Evolutionary conservation across 2,113 vertebrate species (phyloP).

Genomic region (Silurus glanis): DNA sequence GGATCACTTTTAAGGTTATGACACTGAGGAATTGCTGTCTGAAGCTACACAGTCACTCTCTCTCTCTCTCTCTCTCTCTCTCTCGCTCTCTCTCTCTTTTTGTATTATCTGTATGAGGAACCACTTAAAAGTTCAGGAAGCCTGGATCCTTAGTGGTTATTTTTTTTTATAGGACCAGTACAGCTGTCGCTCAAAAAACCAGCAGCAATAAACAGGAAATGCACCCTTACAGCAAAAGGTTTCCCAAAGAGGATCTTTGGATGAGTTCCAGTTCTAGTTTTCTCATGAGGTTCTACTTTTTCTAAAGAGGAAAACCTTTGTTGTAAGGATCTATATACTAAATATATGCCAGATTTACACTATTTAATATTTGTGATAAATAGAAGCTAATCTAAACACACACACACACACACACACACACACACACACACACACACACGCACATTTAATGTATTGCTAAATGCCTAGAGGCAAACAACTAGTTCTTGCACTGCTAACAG

Average conservation of each 20-base stretch:
- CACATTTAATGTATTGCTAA: neutral
- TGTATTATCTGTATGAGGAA: neutral
- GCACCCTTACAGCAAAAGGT: neutral
- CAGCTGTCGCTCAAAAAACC: neutral
- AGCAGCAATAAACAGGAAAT: slow-evolving; percentile 5
- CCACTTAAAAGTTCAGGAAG: neutral
- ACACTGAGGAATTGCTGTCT: neutral
- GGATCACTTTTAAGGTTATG: slow-evolving; percentile 1
- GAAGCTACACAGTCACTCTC: neutral
- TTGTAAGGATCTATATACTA: neutral
- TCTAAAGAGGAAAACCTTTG: neutral
- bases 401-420: neutral
- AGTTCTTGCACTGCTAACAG: neutral
- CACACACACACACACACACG: too few relatives aligned
- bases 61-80: neutral
- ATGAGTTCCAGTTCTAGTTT: neutral
- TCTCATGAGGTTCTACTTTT: neutral
- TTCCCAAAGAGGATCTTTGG: neutral
- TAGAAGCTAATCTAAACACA: neutral
- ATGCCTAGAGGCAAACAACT: neutral
- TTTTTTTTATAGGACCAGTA: neutral
- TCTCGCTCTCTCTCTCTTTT: neutral
- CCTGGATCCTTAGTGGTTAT: neutral
- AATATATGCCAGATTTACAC: neutral
- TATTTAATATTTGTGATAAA: neutral